Base-by-base conservation (phyloP, 2,888 invertebrate species). In the Sycophila texana region DNA sequence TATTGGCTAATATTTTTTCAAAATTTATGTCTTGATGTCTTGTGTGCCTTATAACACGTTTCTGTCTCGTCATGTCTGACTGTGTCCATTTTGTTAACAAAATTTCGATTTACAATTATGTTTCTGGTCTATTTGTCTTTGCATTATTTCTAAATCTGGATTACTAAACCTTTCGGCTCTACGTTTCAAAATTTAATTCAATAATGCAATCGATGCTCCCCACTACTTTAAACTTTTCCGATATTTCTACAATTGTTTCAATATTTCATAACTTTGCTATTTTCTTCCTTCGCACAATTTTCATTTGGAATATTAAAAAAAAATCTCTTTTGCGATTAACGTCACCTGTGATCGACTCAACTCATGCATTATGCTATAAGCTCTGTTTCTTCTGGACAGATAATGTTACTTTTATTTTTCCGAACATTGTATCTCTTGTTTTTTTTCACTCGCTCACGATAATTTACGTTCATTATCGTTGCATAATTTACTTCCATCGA, bases 191-290 rank as follows among this genome's bases (percentile, higher is more conserved):
- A 39, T 39, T 39, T 39, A 39, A 10, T 39, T 39, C 39, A 39
- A 7, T 7, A 4, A 2, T 39, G 7, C 7, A 7, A 4, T 39
- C 39, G 4, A 39, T 39, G 1, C 39, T 39, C 7, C 30, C 61
- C 26, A 30, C 26, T 61, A 4, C 16, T 61, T 5, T n/a, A 16
- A 30, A 61, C 2, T 22, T 61, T 30, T 63, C n/a, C 12, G n/a
- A 63, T 10, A 39, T 39, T 0, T 39, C 0, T 47, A 20, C 3
- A 7, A 60, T 18, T 58, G 10, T 61, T 60, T 73, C 53, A 20
- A n/a, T 30, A 30, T 30, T 53, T 73, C 73, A 61, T 61, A 30
- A 65, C 53, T 14, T 55, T 65, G 20, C 60, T 60, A 3, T 39
- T 22, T 60, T 12, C 13, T n/a, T n/a, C 10, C 22, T 55, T 53